Conservation (phyloP, 2,797 vertebrate genomes). For the Protonibea diacanthus region DNA sequence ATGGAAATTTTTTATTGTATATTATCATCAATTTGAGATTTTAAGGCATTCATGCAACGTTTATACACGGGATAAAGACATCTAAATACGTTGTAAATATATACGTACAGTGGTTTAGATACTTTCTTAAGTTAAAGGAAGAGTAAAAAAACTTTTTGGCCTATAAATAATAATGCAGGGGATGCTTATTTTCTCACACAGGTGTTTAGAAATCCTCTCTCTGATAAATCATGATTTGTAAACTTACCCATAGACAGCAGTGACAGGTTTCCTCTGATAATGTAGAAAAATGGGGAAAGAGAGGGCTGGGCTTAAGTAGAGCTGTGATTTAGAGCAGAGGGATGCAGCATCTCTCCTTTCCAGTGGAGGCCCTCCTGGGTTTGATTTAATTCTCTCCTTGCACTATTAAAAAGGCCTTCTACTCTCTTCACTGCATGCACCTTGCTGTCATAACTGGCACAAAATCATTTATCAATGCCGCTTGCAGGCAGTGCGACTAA, state of each 20-base stretch:
- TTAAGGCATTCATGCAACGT: neutral
- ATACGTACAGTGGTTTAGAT: neutral
- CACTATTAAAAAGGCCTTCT: slow-evolving; percentile 87
- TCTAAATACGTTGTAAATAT: neutral
- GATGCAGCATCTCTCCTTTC: slow-evolving; percentile 81
- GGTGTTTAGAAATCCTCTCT: slow-evolving; percentile 78
- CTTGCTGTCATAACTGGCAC: slow-evolving; percentile 88
- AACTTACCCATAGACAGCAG: slow-evolving; percentile 82
- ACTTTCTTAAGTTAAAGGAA: slow-evolving; percentile 52
- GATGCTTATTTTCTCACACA: slow-evolving; percentile 79
- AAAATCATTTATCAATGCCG: slow-evolving; percentile 88
- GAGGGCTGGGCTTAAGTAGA: slow-evolving; percentile 79
- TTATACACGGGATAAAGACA: neutral
- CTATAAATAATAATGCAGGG: slow-evolving; percentile 73
- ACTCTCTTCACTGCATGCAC: slow-evolving; percentile 83
- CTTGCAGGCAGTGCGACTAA: slow-evolving; percentile 75
- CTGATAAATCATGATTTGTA: slow-evolving; percentile 85
- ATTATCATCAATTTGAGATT: slow-evolving; percentile 6
- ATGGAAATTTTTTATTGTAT: neutral
- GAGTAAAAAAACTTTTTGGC: slow-evolving; percentile 68
- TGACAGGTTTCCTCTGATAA: slow-evolving; percentile 85
- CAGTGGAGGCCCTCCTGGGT: slow-evolving; percentile 84
- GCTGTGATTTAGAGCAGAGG: slow-evolving; percentile 83
- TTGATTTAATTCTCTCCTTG: slow-evolving; percentile 86
- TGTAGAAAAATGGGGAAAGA: slow-evolving; percentile 84